phyloP scores from a whole-genome alignment of 2,888 invertebrate species.

The Holacanthella duospinosa region DNA sequence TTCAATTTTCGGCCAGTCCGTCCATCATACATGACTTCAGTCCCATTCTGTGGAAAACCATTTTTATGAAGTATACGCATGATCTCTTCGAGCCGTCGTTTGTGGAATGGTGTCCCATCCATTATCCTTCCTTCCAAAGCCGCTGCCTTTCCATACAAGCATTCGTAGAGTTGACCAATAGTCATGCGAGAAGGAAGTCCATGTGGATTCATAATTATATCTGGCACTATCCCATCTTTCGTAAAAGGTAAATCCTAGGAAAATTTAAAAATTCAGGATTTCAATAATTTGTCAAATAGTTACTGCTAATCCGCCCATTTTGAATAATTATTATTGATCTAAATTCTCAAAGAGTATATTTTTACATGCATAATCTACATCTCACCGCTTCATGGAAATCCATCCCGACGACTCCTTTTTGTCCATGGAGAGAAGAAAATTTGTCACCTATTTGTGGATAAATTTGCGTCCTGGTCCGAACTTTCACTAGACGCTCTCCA shows the following conservation, averaged over 20 bases:
- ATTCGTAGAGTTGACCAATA: slow-evolving; percentile 54
- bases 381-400: slow-evolving; percentile 47
- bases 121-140: neutral
- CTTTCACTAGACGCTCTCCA: slow-evolving; percentile 52
- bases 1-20: slow-evolving; percentile 51
- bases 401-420: slow-evolving; percentile 55
- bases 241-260: slow-evolving; percentile 42
- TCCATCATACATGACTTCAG: slow-evolving; percentile 51
- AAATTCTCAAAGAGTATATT: neutral
- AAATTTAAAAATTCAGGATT: neutral
- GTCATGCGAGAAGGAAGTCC: slow-evolving; percentile 55
- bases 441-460: slow-evolving; percentile 55
- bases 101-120: slow-evolving; percentile 7
- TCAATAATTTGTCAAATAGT: too few relatives aligned
- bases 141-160: slow-evolving; percentile 46
- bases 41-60: slow-evolving; percentile 50
- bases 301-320: too few relatives aligned
- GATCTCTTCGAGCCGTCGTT: neutral
- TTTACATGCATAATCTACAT: neutral
- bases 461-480: slow-evolving; percentile 46
- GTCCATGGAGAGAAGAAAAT: slow-evolving; percentile 54
- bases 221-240: slow-evolving; percentile 50
- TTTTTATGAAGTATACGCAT: slow-evolving; percentile 30
- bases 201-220: slow-evolving; percentile 55
- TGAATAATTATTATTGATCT: slow-evolving; percentile 2